phyloP scores from a whole-genome alignment of 2,113 vertebrate genomes.

The Sinocyclocheilus rhinocerous region DNA sequence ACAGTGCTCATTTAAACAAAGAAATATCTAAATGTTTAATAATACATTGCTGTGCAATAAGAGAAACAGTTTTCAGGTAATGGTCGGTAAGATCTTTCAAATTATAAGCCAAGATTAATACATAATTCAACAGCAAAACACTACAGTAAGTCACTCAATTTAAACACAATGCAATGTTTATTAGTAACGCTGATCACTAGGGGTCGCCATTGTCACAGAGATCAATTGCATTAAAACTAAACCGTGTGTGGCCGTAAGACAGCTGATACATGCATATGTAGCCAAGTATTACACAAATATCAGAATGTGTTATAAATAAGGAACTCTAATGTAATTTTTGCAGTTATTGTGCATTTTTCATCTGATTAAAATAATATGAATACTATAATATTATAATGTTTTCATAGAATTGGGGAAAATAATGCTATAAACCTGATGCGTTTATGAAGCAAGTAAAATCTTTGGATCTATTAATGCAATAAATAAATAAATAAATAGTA shows the following conservation, averaged over 20 bases:
- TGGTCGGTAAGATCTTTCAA: neutral
- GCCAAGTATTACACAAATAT: neutral
- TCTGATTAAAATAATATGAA: neutral
- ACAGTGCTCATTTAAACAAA: neutral
- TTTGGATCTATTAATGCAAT: neutral
- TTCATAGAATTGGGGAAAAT: neutral
- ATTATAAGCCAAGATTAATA: neutral
- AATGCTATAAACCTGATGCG: neutral
- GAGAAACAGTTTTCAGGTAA: neutral
- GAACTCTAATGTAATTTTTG: neutral
- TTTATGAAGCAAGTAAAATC: neutral
- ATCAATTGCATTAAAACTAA: neutral
- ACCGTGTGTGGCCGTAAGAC: no score
- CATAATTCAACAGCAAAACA: neutral
- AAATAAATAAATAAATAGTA: neutral
- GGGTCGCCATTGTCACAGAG: conserved; percentile 17
- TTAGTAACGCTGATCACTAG: neutral
- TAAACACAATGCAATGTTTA: neutral
- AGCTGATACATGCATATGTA: no score
- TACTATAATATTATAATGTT: neutral
- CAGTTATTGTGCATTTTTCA: neutral
- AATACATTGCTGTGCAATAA: neutral
- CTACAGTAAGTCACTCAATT: no score
- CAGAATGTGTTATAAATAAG: neutral
- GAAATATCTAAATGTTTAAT: neutral